A percentile compares a stretch with the other conserved stretches of the same genome.
phyloP scores from a whole-genome alignment of 1,140 invertebrate genomes.

The Telenomus remus region DNA sequence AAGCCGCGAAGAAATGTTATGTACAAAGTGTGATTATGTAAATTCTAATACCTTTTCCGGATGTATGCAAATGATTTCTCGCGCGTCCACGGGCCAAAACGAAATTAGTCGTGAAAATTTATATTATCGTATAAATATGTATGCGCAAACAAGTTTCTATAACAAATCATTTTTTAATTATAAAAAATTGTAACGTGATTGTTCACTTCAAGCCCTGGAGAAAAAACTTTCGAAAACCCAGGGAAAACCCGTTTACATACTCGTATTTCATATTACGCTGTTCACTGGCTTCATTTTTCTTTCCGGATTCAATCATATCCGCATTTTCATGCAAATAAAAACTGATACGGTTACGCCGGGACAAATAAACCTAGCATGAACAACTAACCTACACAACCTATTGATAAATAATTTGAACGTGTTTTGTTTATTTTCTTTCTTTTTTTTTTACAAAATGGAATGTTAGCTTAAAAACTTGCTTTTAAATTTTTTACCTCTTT shows the following conservation, averaged over 20 bases:
- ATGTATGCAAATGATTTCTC: constrained; percentile 36
- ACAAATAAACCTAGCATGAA: constrained; percentile 40
- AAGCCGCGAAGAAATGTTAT: constrained; percentile 29
- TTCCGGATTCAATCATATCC: constrained; percentile 57
- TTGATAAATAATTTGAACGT: constrained; percentile 37
- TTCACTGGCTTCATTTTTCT: constrained; percentile 50
- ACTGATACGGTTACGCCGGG: constrained; percentile 48
- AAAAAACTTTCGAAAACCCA: no score
- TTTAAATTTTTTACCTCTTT: no score
- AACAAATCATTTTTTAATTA: constrained; percentile 10
- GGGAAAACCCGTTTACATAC: no score
- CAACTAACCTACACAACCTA: constrained; percentile 11
- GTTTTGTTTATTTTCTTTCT: constrained; percentile 25
- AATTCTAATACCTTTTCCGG: constrained; percentile 37
- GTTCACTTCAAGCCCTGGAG: constrained; percentile 7
- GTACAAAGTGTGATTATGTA: constrained; percentile 44
- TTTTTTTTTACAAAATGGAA: constrained; percentile 7
- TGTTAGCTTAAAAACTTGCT: no score
- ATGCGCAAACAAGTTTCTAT: constrained; percentile 1
- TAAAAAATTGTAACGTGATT: constrained; percentile 4
- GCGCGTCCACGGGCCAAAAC: constrained; percentile 5
- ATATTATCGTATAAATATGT: constrained; percentile 10
- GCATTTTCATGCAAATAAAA: constrained; percentile 56
- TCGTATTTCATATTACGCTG: constrained; percentile 41
- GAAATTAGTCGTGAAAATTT: constrained; percentile 17